Conservation (phyloP, 2,113 vertebrate genomes). For the Oncorhynchus masou region DNA sequence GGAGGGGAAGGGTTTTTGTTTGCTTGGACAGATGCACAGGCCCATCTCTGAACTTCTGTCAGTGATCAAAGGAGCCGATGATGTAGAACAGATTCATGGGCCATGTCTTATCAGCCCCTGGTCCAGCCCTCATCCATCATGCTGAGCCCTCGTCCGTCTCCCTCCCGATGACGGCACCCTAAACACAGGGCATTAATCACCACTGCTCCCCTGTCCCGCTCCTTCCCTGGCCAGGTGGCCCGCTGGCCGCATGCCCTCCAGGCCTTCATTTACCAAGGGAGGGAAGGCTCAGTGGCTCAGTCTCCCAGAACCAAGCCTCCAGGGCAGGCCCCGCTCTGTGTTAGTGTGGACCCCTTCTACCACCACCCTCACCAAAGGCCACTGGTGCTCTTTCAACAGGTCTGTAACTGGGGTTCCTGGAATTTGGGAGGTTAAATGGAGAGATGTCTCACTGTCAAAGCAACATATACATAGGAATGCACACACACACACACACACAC, state of each 20-base stretch:
- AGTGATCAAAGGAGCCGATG: conserved; percentile 91
- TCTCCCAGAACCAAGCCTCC: conserved; percentile 23
- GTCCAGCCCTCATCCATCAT: conserved; percentile 87
- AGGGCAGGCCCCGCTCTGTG: conserved; percentile 23
- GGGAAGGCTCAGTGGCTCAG: conserved; percentile 26
- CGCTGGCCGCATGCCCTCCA: conserved; percentile 73
- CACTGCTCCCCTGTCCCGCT: conserved; percentile 60
- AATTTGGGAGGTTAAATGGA: conserved; percentile 29
- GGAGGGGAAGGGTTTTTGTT: conserved; percentile 76
- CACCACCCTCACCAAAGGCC: conserved; percentile 12
- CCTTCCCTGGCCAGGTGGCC: conserved; percentile 88
- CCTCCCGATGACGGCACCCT: conserved; percentile 83
- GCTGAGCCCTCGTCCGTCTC: conserved; percentile 80
- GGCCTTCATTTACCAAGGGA: conserved; percentile 82
- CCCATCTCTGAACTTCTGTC: conserved; percentile 91
- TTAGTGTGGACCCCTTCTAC: not conserved
- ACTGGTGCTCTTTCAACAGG: conserved; percentile 41
- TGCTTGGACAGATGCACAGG: conserved; percentile 90
- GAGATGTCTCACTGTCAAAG: not conserved
- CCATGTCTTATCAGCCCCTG: conserved; percentile 91
- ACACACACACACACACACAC: not conserved
- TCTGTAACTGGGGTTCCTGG: conserved; percentile 15
- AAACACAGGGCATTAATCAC: conserved; percentile 97
- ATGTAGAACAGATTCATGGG: conserved; percentile 96
- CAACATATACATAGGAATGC: conserved; percentile 3